phyloP scores from a whole-genome alignment of 2,888 invertebrate species.

The Drosophila setosimentum region DNA sequence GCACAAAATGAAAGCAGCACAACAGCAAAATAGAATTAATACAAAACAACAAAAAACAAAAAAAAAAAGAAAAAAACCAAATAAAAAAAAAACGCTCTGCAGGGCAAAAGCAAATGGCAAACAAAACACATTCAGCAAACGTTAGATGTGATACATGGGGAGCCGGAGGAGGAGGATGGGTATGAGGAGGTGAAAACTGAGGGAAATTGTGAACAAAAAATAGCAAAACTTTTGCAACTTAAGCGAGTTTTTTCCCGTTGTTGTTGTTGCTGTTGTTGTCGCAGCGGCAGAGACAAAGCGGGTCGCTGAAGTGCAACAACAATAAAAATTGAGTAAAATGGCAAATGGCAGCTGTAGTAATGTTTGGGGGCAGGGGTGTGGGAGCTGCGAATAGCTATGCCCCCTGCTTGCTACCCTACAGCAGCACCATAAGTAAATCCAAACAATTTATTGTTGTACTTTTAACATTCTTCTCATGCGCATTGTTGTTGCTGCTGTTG shows the following conservation, averaged over 20 bases:
- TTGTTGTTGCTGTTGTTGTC: slow-evolving; percentile 29
- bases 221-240: slow-evolving; percentile 78
- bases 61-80: slow-evolving; percentile 6
- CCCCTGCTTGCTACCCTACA: not conserved
- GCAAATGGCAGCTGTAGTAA: slow-evolving; percentile 71
- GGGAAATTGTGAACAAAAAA: slow-evolving; percentile 56
- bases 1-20: slow-evolving; percentile 64
- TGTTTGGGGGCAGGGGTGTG: slow-evolving; percentile 6
- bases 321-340: slow-evolving; percentile 79
- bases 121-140: slow-evolving; percentile 68
- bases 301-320: slow-evolving; percentile 78
- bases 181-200: slow-evolving; percentile 11
- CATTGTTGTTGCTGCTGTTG: slow-evolving; percentile 57
- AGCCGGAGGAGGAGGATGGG: not conserved
- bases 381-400: not conserved
- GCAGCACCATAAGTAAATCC: slow-evolving; percentile 70
- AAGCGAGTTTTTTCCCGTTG: slow-evolving; percentile 56
- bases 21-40: slow-evolving; percentile 34
- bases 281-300: slow-evolving; percentile 66
- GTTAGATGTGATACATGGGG: slow-evolving; percentile 27
- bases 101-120: slow-evolving; percentile 71
- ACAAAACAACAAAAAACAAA: slow-evolving; percentile 12
- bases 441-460: slow-evolving; percentile 79
- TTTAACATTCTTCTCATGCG: slow-evolving; percentile 75
- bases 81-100: slow-evolving; percentile 24